Base-by-base conservation (phyloP, 2,113 vertebrate genomes). In the Psittacara wagleri region DNA sequence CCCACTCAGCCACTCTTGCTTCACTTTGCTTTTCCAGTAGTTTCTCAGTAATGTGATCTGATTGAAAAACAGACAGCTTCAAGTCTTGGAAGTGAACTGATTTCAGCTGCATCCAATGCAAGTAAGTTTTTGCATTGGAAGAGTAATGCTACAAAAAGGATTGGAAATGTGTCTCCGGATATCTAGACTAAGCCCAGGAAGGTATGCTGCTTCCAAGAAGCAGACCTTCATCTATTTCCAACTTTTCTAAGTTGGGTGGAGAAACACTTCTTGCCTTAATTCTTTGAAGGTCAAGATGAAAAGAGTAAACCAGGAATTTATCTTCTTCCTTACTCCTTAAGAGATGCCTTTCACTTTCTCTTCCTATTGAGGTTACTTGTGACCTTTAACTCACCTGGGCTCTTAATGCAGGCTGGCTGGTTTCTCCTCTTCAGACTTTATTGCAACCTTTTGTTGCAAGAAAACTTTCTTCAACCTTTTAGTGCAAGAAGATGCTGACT, bases 1-100 rank as follows among this genome's bases (percentile, higher is more conserved):
- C 23, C 99, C 99, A 28, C 95, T 97, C 75, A 99, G 97, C 99
- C 99, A 99, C 68, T 98, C 98, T 10, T 92, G 91, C 94, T 99
- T 99, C 96, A 99, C 83, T 67, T 98, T 97, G 97, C 98, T 98
- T 84, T 98, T 99, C 80, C 93, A 96, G 94, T 99, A 99, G 98
- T 99, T 99, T 95, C 98, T 98, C 96, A 97, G 92, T 19, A 99
- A 91, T 8, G 94, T 98, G 73, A 98, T 97, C 99, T 99, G 95
- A 72, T 94, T 64, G 86, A 62, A 93, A 83, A 64, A 88, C 51
- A 61, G 43, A 78, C 1, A 82, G 63, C 48, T 79, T 79, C 57
- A 91, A 6, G 31, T 46, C n/a, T 78, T 20, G 27, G 78, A 78
- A 92, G 63, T 43, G 7, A 79, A 86, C 17, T 3, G 18, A 48